Base-by-base conservation (phyloP, 2,888 invertebrate genomes). In the Micoletzkya japonica region DNA sequence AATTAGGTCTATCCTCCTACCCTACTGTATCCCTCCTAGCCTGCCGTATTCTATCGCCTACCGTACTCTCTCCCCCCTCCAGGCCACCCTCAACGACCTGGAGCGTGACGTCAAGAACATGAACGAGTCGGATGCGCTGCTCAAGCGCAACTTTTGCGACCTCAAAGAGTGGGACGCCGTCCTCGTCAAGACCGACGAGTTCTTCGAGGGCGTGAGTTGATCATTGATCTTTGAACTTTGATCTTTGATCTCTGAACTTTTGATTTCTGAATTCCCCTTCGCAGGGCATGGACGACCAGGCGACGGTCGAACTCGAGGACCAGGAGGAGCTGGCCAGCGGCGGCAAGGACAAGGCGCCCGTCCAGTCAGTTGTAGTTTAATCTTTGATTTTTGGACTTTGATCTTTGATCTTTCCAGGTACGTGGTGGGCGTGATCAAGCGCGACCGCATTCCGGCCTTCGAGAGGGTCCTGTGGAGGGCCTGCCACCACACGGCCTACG, bases 381-480 rank as follows among this genome's bases (percentile, higher is more conserved):
- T 44, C 44, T 14, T 70, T 34, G 39, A 39, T 39, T 39, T 39
- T 17, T 39, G 39, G 10, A 39, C 39, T 6, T 17, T 10, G 39
- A 39, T 10, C 39, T 6, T 39, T 39, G 10, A 64, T 17, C 2
- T 60, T 34, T 74, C 1, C 80, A 92, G 96, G 87, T 98, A 97
- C 89, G 93, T 96, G 79, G 95, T 97, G 85, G 98, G 98, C 78
- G 96, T 96, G 73, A 94, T 98, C 83, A 89, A 93, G 69, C 90
- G 95, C 68, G 95, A 96, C 87, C 90, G 94, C 75, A 91, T 97
- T 77, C 93, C 94, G 39, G 92, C 94, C 17, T 97, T 98, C 88
- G 96, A 96, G 88, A 90, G 96, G 44, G 94, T 98, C 92, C 87
- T 98, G 79, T 97, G 96, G 96, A 90, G 96, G 80, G 95, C 95